phyloP scores from a whole-genome alignment of 2,888 invertebrate genomes.

The Drosophila tripunctata region DNA sequence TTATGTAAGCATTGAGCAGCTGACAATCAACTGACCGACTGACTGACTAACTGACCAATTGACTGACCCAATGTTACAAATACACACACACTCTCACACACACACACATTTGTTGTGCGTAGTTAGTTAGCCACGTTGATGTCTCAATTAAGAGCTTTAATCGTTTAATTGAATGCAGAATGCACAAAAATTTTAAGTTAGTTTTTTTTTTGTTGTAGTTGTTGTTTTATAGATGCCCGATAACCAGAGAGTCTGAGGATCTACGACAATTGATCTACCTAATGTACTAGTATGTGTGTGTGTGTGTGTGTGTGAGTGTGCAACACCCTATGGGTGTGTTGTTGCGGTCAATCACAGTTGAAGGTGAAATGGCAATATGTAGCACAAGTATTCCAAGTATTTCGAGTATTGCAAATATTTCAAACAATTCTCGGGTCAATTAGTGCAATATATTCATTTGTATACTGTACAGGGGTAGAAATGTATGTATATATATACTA shows the following conservation, averaged over 20 bases:
- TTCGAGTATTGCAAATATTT: constrained; percentile 28
- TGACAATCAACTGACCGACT: constrained; percentile 32
- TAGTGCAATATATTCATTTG: constrained; percentile 3
- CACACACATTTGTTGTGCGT: constrained; percentile 29
- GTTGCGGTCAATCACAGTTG: constrained; percentile 57
- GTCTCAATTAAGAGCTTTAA: constrained; percentile 71
- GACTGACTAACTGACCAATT: constrained; percentile 27
- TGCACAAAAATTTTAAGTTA: constrained; percentile 28
- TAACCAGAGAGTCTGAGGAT: constrained; percentile 32
- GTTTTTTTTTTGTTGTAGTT: neutral
- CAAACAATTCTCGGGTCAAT: constrained; percentile 28
- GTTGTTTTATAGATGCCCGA: constrained; percentile 19
- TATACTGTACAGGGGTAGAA: no score
- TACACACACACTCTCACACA: constrained; percentile 10
- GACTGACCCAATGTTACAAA: constrained; percentile 26
- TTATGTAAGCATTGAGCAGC: constrained; percentile 63
- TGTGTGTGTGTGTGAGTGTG: constrained; percentile 1
- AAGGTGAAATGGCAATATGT: constrained; percentile 48
- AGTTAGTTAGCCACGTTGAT: constrained; percentile 50
- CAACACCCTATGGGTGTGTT: constrained; percentile 9
- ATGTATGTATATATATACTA: neutral
- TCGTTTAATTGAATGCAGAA: constrained; percentile 70
- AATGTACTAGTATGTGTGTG: neutral
- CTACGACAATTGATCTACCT: constrained; percentile 42
- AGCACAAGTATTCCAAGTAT: constrained; percentile 37